These are phyloP conservation scores for Colossoma macropomum DNA, from an alignment of 2,113 vertebrate genomes.

Conservation along the genomic window DNA sequence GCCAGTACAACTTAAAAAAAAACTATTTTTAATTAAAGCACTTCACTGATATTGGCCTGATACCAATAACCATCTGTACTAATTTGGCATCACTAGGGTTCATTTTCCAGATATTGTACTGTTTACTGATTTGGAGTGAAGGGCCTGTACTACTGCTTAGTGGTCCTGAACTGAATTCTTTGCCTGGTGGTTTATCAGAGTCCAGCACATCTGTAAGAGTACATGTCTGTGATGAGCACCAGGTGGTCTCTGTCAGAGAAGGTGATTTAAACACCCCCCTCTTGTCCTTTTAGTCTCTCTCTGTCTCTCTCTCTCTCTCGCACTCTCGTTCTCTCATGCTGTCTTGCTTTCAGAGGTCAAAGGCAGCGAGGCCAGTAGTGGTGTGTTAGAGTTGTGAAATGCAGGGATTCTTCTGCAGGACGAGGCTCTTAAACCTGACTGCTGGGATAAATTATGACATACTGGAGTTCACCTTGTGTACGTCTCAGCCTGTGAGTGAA, in stretches of 20 bases:
- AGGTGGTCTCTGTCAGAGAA: constrained; percentile 74
- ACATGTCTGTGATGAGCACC: constrained; percentile 54
- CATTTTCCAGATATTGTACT: not conserved
- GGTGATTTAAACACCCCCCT: constrained; percentile 69
- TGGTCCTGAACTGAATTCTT: not conserved
- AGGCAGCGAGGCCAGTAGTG: constrained; percentile 72
- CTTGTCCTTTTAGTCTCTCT: constrained; percentile 4
- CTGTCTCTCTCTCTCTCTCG: constrained; percentile 45
- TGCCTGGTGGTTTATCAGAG: not conserved
- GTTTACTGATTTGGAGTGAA: not conserved
- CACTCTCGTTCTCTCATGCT: constrained; percentile 77
- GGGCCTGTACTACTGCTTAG: not conserved
- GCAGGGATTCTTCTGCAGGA: constrained; percentile 68
- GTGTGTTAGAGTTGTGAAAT: constrained; percentile 65
- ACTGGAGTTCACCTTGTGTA: constrained; percentile 34
- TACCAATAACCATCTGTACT: too few species aligned
- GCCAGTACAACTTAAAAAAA: too few species aligned
- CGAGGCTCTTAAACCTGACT: constrained; percentile 49
- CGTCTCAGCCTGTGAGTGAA: constrained; percentile 10
- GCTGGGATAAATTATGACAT: constrained; percentile 36
- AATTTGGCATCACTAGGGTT: not conserved
- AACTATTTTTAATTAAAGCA: too few species aligned
- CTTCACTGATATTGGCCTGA: too few species aligned
- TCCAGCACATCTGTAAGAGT: constrained; percentile 21
- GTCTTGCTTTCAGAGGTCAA: constrained; percentile 71